Evolutionary conservation across 2,888 invertebrate genomes (phyloP).

Genomic region (Hyposoter dolosus): DNA sequence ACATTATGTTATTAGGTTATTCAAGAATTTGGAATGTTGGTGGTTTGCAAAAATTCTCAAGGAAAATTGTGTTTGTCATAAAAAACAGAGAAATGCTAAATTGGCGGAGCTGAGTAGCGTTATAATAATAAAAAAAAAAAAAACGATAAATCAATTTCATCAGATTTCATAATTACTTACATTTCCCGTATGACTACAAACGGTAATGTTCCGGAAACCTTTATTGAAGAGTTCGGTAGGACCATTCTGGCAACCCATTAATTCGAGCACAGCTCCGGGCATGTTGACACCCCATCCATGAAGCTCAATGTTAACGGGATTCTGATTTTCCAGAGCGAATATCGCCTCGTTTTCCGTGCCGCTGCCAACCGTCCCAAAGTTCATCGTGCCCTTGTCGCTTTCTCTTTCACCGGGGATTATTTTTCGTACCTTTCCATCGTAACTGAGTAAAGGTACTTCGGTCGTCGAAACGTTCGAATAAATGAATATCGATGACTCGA

Average conservation of each 20-base stretch:
- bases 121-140: neutral
- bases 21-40: neutral
- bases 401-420: conserved; percentile 81
- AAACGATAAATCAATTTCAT: neutral
- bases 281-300: conserved; percentile 88
- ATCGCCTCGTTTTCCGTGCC: conserved; percentile 89
- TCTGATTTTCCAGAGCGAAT: conserved; percentile 91
- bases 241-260: conserved; percentile 88
- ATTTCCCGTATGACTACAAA: conserved; percentile 82
- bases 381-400: conserved; percentile 84
- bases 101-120: no score
- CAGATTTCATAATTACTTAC: conserved; percentile 72
- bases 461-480: conserved; percentile 91
- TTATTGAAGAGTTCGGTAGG: conserved; percentile 81
- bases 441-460: conserved; percentile 89
- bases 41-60: neutral
- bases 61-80: neutral
- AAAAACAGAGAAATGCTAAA: neutral
- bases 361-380: conserved; percentile 89
- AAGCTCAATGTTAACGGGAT: conserved; percentile 90
- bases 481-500: conserved; percentile 88
- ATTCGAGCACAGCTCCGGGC: conserved; percentile 87
- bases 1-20: conserved; percentile 2
- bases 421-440: conserved; percentile 89
- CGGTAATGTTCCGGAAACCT: conserved; percentile 81